A percentile compares a stretch with the other conserved stretches of the same genome.
phyloP scores from a whole-genome alignment of 2,888 invertebrate genomes.

The Helleia helle region DNA sequence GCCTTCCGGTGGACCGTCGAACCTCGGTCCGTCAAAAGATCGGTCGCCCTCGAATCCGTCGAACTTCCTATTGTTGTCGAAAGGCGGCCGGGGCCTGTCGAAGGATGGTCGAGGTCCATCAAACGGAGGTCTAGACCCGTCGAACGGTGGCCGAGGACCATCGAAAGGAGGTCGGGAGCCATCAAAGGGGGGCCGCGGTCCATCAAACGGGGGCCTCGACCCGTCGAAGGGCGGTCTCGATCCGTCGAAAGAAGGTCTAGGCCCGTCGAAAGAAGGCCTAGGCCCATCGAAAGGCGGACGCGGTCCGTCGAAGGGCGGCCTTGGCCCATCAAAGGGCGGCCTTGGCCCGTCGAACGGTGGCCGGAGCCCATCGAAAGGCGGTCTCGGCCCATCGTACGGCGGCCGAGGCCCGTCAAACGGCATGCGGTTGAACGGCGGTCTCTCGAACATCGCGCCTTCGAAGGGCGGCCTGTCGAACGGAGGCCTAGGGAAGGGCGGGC shows the following conservation, averaged over 20 bases:
- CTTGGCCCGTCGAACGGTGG: constrained; percentile 34
- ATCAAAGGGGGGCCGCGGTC: constrained; percentile 38
- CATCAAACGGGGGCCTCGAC: constrained; percentile 42
- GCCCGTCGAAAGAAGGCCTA: constrained; percentile 37
- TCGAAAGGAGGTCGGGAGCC: constrained; percentile 38
- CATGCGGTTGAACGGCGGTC: constrained; percentile 39
- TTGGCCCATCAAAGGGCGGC: constrained; percentile 30
- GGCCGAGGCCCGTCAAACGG: constrained; percentile 43
- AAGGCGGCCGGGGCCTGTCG: constrained; percentile 35
- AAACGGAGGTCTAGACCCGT: constrained; percentile 36
- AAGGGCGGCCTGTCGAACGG: constrained; percentile 42
- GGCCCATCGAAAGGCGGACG: constrained; percentile 30
- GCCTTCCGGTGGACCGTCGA: constrained; percentile 51
- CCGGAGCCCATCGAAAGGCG: constrained; percentile 34
- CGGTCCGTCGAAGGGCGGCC: constrained; percentile 25
- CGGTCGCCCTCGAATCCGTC: constrained; percentile 11
- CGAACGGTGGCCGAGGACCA: constrained; percentile 33
- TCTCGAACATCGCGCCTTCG: constrained; percentile 39
- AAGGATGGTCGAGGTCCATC: constrained; percentile 40
- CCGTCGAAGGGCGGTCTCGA: constrained; percentile 31
- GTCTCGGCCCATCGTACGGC: constrained; percentile 39
- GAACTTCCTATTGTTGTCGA: constrained; percentile 26
- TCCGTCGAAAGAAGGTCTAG: constrained; percentile 30
- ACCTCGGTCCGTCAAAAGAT: constrained; percentile 30
- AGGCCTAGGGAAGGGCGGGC: constrained; percentile 42